Evolutionary conservation across 2,888 invertebrate genomes (phyloP).

Genomic region (Apodemia zela): DNA sequence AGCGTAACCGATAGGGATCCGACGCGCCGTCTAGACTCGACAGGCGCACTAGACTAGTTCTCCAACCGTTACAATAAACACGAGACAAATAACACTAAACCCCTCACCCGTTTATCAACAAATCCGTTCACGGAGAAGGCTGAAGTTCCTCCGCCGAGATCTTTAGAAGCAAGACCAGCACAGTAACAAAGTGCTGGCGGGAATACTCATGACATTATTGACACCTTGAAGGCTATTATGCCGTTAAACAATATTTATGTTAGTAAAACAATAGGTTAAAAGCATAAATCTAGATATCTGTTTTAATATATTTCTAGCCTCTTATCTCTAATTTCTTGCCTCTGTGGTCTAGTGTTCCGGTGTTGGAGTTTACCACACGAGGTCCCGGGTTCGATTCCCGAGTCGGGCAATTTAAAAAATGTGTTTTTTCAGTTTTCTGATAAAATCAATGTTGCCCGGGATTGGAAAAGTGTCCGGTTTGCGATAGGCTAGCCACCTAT

Average conservation of each 20-base stretch:
- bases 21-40: constrained; percentile 73
- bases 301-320: too few relatives aligned
- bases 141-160: constrained; percentile 51
- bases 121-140: constrained; percentile 44
- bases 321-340: too few relatives aligned
- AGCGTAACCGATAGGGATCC: constrained; percentile 66
- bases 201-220: constrained; percentile 33
- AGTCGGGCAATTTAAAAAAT: too few relatives aligned
- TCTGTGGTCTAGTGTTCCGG: too few relatives aligned
- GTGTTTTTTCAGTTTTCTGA: too few relatives aligned
- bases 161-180: constrained; percentile 39
- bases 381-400: too few relatives aligned
- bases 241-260: constrained; percentile 13
- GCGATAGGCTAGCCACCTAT: too few relatives aligned
- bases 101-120: constrained; percentile 52
- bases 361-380: too few relatives aligned
- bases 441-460: too few relatives aligned
- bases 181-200: constrained; percentile 45
- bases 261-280: not conserved
- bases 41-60: constrained; percentile 60
- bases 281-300: too few relatives aligned
- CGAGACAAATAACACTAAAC: constrained; percentile 36
- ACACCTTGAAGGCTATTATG: constrained; percentile 30
- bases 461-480: too few relatives aligned
- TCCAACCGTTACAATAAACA: constrained; percentile 47